Evolutionary conservation across 2,888 invertebrate genomes (phyloP).

Genomic region (Hermaeophaga mercurialis): DNA sequence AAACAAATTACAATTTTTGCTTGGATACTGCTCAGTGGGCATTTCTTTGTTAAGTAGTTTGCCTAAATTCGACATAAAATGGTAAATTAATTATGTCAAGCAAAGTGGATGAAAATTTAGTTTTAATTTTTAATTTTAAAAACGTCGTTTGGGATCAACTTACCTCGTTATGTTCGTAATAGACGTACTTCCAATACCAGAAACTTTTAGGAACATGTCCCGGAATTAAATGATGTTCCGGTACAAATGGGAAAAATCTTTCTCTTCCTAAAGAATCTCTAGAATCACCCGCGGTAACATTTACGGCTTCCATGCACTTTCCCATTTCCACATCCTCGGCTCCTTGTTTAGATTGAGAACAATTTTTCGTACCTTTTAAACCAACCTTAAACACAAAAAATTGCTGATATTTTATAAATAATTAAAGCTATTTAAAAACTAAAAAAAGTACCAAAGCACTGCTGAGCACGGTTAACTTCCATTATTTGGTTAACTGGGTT

Average conservation of each 20-base stretch:
- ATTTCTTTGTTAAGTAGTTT: no score
- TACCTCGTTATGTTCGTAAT: slow-evolving; percentile 88
- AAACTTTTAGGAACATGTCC: slow-evolving; percentile 75
- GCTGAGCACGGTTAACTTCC: no score
- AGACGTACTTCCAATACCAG: slow-evolving; percentile 95
- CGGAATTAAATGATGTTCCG: slow-evolving; percentile 90
- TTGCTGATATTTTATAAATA: not conserved
- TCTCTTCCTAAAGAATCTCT: slow-evolving; percentile 83
- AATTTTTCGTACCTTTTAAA: slow-evolving; percentile 39
- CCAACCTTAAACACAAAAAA: slow-evolving; percentile 40
- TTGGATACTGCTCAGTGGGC: no score
- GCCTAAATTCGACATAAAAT: no score
- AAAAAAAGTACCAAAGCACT: no score
- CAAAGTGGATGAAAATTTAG: no score
- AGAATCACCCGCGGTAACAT: slow-evolving; percentile 86
- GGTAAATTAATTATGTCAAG: no score
- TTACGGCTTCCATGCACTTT: slow-evolving; percentile 83
- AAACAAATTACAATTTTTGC: no score
- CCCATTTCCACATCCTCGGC: slow-evolving; percentile 94
- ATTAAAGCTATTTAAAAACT: not conserved
- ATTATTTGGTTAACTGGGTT: no score
- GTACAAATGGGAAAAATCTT: slow-evolving; percentile 92
- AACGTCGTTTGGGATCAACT: no score
- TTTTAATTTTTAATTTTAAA: no score
- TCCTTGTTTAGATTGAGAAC: slow-evolving; percentile 65